Percentiles rank a stretch among this genome's conserved stretches.
Conservation (phyloP, 30 jellyfish, hydroid and myxozoan species). For the Clytia hemisphaerica region DNA sequence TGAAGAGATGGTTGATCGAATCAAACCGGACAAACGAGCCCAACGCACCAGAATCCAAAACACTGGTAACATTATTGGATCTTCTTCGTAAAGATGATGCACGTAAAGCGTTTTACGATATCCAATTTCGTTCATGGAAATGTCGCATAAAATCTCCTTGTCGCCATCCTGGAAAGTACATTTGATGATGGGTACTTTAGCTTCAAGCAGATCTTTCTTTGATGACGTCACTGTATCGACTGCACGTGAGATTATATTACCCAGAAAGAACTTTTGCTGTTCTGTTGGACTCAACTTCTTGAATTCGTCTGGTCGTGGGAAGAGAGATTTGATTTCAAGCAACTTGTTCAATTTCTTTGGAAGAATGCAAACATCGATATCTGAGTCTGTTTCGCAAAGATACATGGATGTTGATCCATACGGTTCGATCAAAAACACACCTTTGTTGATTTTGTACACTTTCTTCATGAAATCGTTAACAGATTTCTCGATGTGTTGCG, state of each 20-base stretch:
- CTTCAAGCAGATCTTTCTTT: slow-evolving; percentile 39
- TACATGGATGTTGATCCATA: slow-evolving; percentile 75
- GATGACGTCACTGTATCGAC: slow-evolving; percentile 43
- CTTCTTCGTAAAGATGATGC: slow-evolving; percentile 29
- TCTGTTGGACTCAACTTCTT: not conserved
- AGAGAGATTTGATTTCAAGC: no score
- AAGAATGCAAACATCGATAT: slow-evolving; percentile 48
- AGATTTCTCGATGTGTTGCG: slow-evolving; percentile 31
- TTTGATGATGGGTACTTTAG: slow-evolving; percentile 45
- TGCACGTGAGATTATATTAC: slow-evolving; percentile 37
- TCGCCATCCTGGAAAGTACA: slow-evolving; percentile 46
- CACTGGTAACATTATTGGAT: slow-evolving; percentile 20
- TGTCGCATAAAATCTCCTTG: slow-evolving; percentile 30
- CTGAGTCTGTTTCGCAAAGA: slow-evolving; percentile 70
- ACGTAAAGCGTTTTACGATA: slow-evolving; percentile 41
- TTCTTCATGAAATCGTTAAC: slow-evolving; percentile 21
- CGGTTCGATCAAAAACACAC: slow-evolving; percentile 18
- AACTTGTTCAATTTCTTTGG: no score
- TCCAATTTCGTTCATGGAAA: slow-evolving; percentile 54
- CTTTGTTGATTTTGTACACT: slow-evolving; percentile 4
- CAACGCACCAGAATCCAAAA: slow-evolving; percentile 71
- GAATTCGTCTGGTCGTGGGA: not conserved
- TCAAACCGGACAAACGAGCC: slow-evolving; percentile 61
- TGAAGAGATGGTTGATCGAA: slow-evolving; percentile 25
- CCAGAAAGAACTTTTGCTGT: slow-evolving; percentile 34